Base-by-base conservation (phyloP, 2,797 vertebrate species). In the Enteromius unitaeniatus region DNA sequence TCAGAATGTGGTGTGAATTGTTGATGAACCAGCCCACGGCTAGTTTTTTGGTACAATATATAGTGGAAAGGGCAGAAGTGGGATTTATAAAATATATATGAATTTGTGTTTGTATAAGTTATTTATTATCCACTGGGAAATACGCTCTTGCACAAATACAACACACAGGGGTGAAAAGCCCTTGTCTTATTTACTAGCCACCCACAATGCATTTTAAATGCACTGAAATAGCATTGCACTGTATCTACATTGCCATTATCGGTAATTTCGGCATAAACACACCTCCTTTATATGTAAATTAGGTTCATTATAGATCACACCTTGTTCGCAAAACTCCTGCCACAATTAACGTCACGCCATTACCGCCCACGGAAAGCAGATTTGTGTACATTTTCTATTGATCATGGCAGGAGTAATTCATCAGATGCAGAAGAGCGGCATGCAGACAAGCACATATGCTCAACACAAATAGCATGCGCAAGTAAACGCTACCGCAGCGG, bases 251-350 rank as follows among this genome's bases (percentile, higher is more conserved):
- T 45, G 37, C 10, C 23, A 45, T 62, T 77, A 45, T 62, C 15
- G 26, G 60, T 45, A 4, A 26, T 78, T 78, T 45, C 14, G 21
- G 23, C 14, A 28, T 62, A 77, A 77, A 77, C 37, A 62, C 55
- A 45, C 37, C 55, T 77, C 4, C 15, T 77, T 77, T 45, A 26
- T 60, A 62, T 78, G 34, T 19, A 78, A 78, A 78, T 78, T 45
- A 13, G 37, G 23, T 78, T 37, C 15, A 13, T 62, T 26, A 69
- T 7, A 62, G 40, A 78, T 45, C 55, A 62, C 37, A 60, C 55
- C 37, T 62, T 62, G 8, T 62, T 62, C 40, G 23, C 75, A 62
- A 77, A 77, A 77, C 23, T 78, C 23, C 15, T 42, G 15, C 74
- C 14, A 15, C n/a, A 62, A 45, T 78, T 78, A 78, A 47, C 4